Percentiles rank a stretch among this genome's conserved stretches.
Conservation (phyloP, 2,797 vertebrate species). For the Molossus molossus region DNA sequence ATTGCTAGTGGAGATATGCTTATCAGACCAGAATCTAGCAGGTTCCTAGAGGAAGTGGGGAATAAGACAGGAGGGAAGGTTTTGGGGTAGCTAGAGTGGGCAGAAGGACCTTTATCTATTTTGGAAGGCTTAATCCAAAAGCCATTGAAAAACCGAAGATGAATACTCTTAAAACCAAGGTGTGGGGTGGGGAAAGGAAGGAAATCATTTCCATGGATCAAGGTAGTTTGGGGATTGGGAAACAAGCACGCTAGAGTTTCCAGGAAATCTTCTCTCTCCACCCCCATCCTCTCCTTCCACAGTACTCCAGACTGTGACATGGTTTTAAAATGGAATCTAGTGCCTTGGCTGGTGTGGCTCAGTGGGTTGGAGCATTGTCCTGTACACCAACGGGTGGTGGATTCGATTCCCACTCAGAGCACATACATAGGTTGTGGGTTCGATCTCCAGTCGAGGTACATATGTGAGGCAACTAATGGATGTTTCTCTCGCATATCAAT, state of each 20-base stretch:
- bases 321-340: not conserved
- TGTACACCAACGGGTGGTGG: not conserved
- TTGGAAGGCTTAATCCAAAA: slow-evolving; percentile 36
- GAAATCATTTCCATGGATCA: not conserved
- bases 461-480: not conserved
- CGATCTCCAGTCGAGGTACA: not conserved
- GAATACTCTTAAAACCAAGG: not conserved
- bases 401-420: not conserved
- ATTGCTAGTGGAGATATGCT: slow-evolving; percentile 56
- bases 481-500: not conserved
- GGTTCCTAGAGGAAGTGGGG: slow-evolving; percentile 63
- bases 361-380: not conserved
- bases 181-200: not conserved
- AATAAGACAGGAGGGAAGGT: not conserved
- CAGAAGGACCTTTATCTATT: slow-evolving; percentile 5
- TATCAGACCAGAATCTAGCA: slow-evolving; percentile 66
- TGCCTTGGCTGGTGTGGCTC: not conserved
- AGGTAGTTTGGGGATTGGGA: not conserved
- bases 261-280: not conserved
- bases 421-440: not conserved
- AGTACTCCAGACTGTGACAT: not conserved
- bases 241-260: not conserved
- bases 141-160: not conserved
- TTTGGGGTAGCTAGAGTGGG: not conserved
- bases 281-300: not conserved